A percentile compares a stretch with the other conserved stretches of the same genome.
Conservation (phyloP, 2,797 vertebrate genomes). For the Cyclura pinguis region DNA sequence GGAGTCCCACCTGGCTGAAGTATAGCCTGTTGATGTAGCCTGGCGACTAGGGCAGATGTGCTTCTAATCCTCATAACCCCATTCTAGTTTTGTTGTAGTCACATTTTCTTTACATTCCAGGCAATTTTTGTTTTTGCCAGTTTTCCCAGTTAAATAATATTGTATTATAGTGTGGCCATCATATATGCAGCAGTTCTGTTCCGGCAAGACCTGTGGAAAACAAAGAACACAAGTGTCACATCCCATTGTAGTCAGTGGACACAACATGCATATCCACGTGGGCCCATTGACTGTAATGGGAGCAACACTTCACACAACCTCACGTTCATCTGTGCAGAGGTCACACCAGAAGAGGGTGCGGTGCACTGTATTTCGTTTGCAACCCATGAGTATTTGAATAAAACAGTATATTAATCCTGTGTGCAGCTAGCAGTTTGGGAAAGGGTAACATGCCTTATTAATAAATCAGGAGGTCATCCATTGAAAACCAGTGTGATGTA, state of each 20-base stretch:
- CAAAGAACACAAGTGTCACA: too few species aligned
- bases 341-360: too few species aligned
- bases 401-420: background rate
- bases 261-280: too few species aligned
- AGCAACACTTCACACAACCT: too few species aligned
- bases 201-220: too few species aligned
- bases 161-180: background rate
- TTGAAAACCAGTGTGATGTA: too few species aligned
- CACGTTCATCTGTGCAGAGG: too few species aligned
- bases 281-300: too few species aligned
- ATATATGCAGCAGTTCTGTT: too few species aligned
- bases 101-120: background rate
- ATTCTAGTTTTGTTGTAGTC: background rate
- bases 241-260: too few species aligned
- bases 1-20: background rate
- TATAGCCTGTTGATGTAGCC: background rate
- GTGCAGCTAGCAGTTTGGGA: too few species aligned
- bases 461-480: background rate
- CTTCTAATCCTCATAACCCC: background rate
- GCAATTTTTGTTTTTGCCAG: background rate
- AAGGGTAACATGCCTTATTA: background rate
- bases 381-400: background rate
- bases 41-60: background rate
- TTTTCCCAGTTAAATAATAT: background rate
- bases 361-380: background rate